These are phyloP conservation scores for Ditula angustiorana DNA, from an alignment of 2,888 invertebrate genomes.

Conservation along the genomic window DNA sequence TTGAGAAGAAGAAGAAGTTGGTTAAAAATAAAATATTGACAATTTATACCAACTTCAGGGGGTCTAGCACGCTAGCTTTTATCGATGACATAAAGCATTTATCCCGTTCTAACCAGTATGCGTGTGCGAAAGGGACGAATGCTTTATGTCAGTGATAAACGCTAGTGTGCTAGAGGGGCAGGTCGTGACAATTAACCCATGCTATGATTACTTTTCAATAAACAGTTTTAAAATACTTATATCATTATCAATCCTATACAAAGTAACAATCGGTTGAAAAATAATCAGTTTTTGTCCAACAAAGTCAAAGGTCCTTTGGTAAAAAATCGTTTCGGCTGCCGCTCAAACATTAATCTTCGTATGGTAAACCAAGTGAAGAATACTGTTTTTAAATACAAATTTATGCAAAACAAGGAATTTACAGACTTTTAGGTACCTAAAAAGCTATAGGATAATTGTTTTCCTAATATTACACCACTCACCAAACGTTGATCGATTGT, in stretches of 20 bases:
- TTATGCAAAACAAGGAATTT: no score
- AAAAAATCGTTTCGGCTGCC: neutral
- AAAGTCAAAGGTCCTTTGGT: neutral
- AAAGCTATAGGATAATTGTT: neutral
- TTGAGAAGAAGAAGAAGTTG: no score
- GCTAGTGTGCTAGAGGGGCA: no score
- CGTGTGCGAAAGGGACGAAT: no score
- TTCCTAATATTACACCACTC: neutral
- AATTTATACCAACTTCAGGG: neutral
- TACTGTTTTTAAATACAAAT: no score
- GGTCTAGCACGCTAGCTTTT: no score
- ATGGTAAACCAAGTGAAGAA: neutral
- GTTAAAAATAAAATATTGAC: neutral
- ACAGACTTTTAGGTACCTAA: no score
- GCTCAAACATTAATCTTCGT: neutral
- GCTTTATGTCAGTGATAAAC: no score
- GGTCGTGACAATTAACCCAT: neutral
- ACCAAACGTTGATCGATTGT: slow-evolving; percentile 6
- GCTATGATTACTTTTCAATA: neutral
- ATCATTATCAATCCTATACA: neutral
- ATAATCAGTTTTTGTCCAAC: neutral
- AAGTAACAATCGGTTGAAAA: neutral
- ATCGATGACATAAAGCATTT: no score
- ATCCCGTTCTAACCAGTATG: no score
- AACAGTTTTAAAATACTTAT: neutral